phyloP scores from a whole-genome alignment of 1,140 invertebrate genomes.

The Propsilocerus akamusi region DNA sequence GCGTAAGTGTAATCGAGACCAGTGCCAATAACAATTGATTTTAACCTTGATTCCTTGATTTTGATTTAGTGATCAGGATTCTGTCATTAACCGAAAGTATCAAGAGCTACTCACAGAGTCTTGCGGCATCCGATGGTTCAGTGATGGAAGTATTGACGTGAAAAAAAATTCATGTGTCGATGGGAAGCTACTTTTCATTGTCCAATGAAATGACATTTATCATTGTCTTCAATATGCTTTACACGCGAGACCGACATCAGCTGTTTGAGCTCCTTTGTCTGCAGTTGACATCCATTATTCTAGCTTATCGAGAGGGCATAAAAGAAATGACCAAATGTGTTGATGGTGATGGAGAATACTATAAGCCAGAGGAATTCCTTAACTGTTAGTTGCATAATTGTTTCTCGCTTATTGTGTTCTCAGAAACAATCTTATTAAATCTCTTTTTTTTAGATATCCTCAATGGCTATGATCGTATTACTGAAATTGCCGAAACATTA shows the following conservation, averaged over 20 bases:
- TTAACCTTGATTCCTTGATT: background rate
- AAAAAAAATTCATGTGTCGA: slow-evolving; percentile 23
- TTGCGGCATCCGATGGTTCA: background rate
- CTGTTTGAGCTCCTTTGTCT: slow-evolving; percentile 23
- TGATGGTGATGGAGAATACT: slow-evolving; percentile 16
- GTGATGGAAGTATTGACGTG: slow-evolving; percentile 14
- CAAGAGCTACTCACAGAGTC: background rate
- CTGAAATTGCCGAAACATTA: slow-evolving; percentile 20
- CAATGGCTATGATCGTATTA: slow-evolving; percentile 21
- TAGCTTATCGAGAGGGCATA: slow-evolving; percentile 22
- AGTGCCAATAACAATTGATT: background rate
- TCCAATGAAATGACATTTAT: slow-evolving; percentile 8
- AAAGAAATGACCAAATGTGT: slow-evolving; percentile 18
- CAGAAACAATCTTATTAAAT: too few relatives aligned
- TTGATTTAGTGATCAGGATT: background rate
- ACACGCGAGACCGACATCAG: slow-evolving; percentile 22
- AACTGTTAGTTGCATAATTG: slow-evolving; percentile 14
- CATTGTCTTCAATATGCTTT: slow-evolving; percentile 9
- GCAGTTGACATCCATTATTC: slow-evolving; percentile 22
- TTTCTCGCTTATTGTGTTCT: too few relatives aligned
- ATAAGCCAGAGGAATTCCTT: slow-evolving; percentile 5
- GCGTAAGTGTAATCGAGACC: slow-evolving; percentile 13
- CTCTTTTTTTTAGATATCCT: slow-evolving; percentile 15
- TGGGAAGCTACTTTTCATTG: slow-evolving; percentile 18
- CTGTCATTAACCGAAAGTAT: background rate